Base-by-base conservation (phyloP, 2,888 invertebrate genomes). In the Tortricodes alternella region DNA sequence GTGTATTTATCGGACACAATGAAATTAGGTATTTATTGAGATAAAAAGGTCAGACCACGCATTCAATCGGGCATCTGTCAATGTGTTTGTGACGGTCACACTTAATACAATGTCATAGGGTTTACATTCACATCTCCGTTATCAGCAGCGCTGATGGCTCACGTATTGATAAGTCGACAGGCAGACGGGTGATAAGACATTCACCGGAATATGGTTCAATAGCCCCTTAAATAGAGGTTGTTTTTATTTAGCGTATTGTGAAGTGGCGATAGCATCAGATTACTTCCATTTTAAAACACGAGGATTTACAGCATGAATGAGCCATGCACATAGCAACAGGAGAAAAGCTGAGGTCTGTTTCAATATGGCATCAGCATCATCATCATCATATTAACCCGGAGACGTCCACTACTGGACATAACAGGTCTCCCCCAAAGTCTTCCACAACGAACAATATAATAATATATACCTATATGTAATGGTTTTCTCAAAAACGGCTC, bases 101-200 rank as follows among this genome's bases (percentile, higher is more conserved):
- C 59, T 46, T 60, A 61, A 55, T 50, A 38, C 63, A 63, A 64
- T 57, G 64, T 59, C 58, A 58, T 35, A 63, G 41, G 51, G 64
- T 63, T 50, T 59, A 62, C 48, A 46, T 51, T 50, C 60, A 62
- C 48, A 46, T 51, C 49, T 44, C 27, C 16, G n/a, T 46, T 64
- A 64, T 68, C 65, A 39, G 41, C 38, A 41, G 46, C 51, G 58
- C 60, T 51, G 61, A 60, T 59, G 39, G 18, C 34, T 56, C 71
- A 72, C 76, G 76, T 76, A 73, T 23, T 24, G 73, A 75, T 75
- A 76, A 70, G 35, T 29, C 37, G 44, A 35, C 38, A 46, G 59
- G 38, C 41, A 38, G 59, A 59, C 60, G 27, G 35, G 50, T 49
- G 55, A 59, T 55, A 55, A 50, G 18, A 18, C 21, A 27, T 41